These are phyloP conservation scores for Branchellion lobata DNA, from an alignment of 2,888 invertebrate genomes.

Conservation along the genomic window DNA sequence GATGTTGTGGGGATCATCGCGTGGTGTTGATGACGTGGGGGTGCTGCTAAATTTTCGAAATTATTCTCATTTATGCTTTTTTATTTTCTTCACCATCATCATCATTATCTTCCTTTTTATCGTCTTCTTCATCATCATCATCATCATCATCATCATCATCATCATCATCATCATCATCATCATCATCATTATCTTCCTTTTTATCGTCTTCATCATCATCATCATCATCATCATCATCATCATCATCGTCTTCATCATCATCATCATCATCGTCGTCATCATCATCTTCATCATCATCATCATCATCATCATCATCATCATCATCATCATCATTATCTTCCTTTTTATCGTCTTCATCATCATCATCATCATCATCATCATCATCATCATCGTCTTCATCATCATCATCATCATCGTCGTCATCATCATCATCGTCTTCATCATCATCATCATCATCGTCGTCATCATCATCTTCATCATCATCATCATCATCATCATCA, in stretches of 20 bases:
- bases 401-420: constrained; percentile 35
- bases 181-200: not conserved
- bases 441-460: constrained; percentile 36
- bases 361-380: not conserved
- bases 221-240: constrained; percentile 31
- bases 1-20: too few relatives aligned
- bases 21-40: too few relatives aligned
- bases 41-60: too few relatives aligned
- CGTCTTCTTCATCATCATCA: not conserved
- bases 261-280: constrained; percentile 30
- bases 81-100: constrained; percentile 20
- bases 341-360: not conserved
- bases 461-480: constrained; percentile 34
- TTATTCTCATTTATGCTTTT: too few relatives aligned
- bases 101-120: constrained; percentile 16
- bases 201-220: constrained; percentile 33
- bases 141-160: constrained; percentile 18
- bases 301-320: constrained; percentile 30
- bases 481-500: constrained; percentile 29
- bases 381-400: constrained; percentile 9
- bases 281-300: constrained; percentile 27
- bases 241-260: constrained; percentile 21
- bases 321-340: constrained; percentile 17
- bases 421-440: constrained; percentile 13
- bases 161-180: constrained; percentile 24